Evolutionary conservation across 2,113 vertebrate genomes (phyloP), one percentile per base, ranked within the genome.

Genomic region (Nibea coibor): DNA sequence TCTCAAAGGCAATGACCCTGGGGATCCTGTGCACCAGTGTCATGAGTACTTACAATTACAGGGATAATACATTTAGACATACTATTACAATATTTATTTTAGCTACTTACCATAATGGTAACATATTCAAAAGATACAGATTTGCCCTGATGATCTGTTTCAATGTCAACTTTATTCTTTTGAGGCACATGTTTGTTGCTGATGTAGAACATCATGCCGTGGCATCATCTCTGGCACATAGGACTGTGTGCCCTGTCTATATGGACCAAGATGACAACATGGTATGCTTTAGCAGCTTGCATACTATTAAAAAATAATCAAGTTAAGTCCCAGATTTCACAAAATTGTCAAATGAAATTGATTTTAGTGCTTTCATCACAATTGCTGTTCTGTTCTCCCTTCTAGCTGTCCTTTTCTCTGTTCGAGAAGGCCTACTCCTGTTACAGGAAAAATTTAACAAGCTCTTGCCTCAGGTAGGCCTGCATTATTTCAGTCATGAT

Each of bases 391-490:
- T 47, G 10, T 43, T 11, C 81, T 80, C 58, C 14, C n/a, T 64
- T 85, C 35, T 48, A 92, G 91, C 43, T 47, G 16, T 53, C 45
- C 15, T 78, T 76, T 17, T 39, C 74, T 72, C 69, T 85, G n/a
- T 61, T 85, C 11, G 89, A 93, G 78, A 90, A 82, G 73, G 92
- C 88, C 4, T 84, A 75, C 72, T 59, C 28, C n/a, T 87, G 24
- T 78, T 91, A 93, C 64, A 87, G 67, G 76, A 89, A 51, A 10
- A 74, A 47, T 47, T 48, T 91, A 82, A 86, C 80, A 42, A 85
- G 63, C 11, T 64, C 76, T 67, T 89, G 78, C 70, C 92, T 93
- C 77, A 92, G 50, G 92, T 93, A 88, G 63, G 92, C 9, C 28
- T 48, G 9, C 22, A 57, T 20, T 9, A 50, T 53, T 39, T 5